Evolutionary conservation across 2,113 vertebrate species (phyloP).

Genomic region (Paramormyrops kingsleyae): DNA sequence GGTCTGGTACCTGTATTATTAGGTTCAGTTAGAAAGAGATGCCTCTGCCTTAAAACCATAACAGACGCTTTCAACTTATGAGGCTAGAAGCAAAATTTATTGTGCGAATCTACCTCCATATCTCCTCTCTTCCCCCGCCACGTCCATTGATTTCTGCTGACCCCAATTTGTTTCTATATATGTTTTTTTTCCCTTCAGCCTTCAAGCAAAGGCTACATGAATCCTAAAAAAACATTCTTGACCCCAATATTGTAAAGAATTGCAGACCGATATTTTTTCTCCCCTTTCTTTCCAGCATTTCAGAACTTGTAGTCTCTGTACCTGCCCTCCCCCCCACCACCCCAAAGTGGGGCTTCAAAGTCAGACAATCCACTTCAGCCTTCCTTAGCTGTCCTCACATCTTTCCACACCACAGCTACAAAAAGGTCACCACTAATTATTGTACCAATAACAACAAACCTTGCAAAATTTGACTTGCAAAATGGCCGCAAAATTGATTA

Average conservation of each 20-base stretch:
- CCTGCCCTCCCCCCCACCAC: not conserved
- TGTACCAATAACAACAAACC: not conserved
- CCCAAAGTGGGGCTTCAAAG: not conserved
- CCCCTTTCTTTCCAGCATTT: not conserved
- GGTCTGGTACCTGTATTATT: not conserved
- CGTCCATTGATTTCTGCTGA: not conserved
- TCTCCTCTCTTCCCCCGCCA: not conserved
- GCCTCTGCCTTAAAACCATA: not conserved
- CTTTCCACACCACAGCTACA: too few relatives aligned
- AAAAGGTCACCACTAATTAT: too few relatives aligned
- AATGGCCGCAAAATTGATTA: not conserved
- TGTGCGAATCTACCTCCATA: not conserved
- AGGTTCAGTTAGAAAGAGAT: not conserved
- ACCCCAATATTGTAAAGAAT: not conserved
- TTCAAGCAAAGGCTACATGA: not conserved
- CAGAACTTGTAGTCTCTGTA: not conserved
- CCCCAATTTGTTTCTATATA: not conserved
- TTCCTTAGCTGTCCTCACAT: too few relatives aligned
- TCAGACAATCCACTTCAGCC: not conserved
- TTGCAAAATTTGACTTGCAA: not conserved
- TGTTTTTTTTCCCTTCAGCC: not conserved
- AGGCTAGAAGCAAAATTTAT: not conserved
- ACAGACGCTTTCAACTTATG: not conserved
- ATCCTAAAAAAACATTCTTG: not conserved
- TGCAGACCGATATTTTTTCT: not conserved